Evolutionary conservation across 92 coral and sea anemone species (phyloP), one percentile per base, ranked within the genome.

Genomic region (Parazoanthus darwini): DNA sequence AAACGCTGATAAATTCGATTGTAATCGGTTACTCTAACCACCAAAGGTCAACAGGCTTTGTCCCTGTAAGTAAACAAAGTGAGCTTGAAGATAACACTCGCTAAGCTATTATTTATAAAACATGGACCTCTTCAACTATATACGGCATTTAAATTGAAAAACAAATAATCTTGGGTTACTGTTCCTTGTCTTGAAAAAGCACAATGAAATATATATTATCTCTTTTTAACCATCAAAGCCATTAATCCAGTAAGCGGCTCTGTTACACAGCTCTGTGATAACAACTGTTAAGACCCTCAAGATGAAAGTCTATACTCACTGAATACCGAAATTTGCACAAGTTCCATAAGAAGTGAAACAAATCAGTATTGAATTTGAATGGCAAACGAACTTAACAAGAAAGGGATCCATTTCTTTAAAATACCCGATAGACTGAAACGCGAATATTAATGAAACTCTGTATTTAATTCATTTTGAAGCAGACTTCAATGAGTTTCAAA

Each of bases 181-280:
- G 37, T n/a, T 74, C 43, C 39, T 84, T 73, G 77, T 74, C 44
- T 8, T 46, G 77, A 70, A 71, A 70, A 70, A 71, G 42, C 67
- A 71, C 50, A 84, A 83, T 68, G 46, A 71, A 81, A 35, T 48
- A 84, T 71, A 71, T 71, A 72, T 46, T 84, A 71, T 84, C 67
- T 67, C 77, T 82, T 65, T n/a, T 79, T 82, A 82, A 23, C 16
- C 39, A 48, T 29, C 75, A 84, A 84, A 66, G 78, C 87, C 44
- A 43, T 54, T 79, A 50, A 79, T 79, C 82, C 56, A 70, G 85
- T 63, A 63, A 50, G 48, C 23, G 65, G 29, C 56, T 83, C 87
- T 84, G 66, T 84, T 84, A 48, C 39, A 58, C 44, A 38, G 68
- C 85, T 84, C 16, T 71, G 44, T 29, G 77, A 48, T 20, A 35